Evolutionary conservation across 2,797 vertebrate species (phyloP).

Genomic region (Hozukius guyotensis): DNA sequence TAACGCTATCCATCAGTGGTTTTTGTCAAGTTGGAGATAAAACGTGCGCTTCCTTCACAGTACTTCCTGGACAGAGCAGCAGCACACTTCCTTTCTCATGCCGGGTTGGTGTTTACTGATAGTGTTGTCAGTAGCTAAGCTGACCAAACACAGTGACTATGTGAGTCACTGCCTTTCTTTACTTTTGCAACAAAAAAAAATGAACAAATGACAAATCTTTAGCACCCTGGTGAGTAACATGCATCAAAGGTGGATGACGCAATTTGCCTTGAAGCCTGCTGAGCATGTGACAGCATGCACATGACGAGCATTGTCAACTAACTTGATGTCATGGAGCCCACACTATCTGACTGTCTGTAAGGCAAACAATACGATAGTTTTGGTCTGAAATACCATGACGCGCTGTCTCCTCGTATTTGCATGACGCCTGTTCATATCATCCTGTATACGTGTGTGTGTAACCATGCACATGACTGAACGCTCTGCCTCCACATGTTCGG

Average conservation of each 20-base stretch:
- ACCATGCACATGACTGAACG: not conserved
- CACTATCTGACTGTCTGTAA: not conserved
- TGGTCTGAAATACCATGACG: not conserved
- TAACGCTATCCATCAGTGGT: not conserved
- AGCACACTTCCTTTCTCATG: conserved; percentile 19
- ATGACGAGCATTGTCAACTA: conserved; percentile 18
- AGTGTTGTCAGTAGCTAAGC: not conserved
- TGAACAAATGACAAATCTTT: not conserved
- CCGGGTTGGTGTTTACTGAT: not conserved
- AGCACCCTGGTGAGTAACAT: not conserved
- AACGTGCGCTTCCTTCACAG: not conserved
- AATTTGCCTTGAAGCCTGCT: not conserved
- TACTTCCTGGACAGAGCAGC: conserved; percentile 13
- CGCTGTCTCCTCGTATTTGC: not conserved
- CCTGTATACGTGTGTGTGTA: not conserved
- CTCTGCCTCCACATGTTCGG: too few species aligned
- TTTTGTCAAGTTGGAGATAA: conserved; percentile 17
- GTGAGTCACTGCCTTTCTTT: not conserved
- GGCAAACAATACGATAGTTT: not conserved
- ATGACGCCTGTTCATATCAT: not conserved
- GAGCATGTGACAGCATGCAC: not conserved
- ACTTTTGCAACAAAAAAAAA: not conserved
- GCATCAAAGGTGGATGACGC: not conserved
- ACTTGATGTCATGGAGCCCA: conserved; percentile 1
- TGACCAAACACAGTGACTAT: not conserved